phyloP scores from a whole-genome alignment of 1,140 invertebrate species.

The Scaptomyza pallida region DNA sequence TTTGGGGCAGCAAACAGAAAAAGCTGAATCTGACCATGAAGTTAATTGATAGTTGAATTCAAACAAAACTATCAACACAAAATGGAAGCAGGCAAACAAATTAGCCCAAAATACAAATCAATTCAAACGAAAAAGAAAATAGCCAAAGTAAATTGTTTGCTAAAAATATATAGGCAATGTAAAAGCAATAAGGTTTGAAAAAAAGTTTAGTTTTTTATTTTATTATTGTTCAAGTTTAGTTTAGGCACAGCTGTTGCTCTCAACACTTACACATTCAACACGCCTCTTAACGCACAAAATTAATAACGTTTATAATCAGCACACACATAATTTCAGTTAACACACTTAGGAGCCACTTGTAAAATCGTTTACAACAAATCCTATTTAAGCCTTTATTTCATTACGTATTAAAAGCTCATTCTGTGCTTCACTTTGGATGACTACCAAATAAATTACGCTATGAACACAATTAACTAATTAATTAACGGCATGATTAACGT shows the following conservation, averaged over 20 bases:
- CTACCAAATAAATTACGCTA: conserved; percentile 57
- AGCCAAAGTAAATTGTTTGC: not conserved
- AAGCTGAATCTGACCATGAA: conserved; percentile 7
- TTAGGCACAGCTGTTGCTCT: not conserved
- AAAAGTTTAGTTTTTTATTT: no score
- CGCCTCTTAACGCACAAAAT: not conserved
- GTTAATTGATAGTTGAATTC: conserved; percentile 39
- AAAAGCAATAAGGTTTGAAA: no score
- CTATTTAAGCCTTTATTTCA: conserved; percentile 66
- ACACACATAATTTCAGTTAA: conserved; percentile 4
- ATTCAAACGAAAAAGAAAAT: not conserved
- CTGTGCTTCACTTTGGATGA: conserved; percentile 1
- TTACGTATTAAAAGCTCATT: conserved; percentile 59
- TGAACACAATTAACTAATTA: conserved; percentile 69
- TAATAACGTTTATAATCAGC: not conserved
- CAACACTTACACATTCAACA: not conserved
- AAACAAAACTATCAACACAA: not conserved
- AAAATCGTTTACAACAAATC: conserved; percentile 35
- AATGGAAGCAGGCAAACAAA: not conserved
- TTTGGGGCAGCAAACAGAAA: conserved; percentile 9
- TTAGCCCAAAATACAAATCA: not conserved
- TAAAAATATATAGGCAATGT: not conserved
- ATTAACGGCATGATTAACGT: conserved; percentile 69
- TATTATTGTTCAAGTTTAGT: not conserved
- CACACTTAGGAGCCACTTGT: conserved; percentile 35